These are phyloP conservation scores for Oryzias curvinotus DNA, from an alignment of 2,113 vertebrate genomes.

Conservation along the genomic window DNA sequence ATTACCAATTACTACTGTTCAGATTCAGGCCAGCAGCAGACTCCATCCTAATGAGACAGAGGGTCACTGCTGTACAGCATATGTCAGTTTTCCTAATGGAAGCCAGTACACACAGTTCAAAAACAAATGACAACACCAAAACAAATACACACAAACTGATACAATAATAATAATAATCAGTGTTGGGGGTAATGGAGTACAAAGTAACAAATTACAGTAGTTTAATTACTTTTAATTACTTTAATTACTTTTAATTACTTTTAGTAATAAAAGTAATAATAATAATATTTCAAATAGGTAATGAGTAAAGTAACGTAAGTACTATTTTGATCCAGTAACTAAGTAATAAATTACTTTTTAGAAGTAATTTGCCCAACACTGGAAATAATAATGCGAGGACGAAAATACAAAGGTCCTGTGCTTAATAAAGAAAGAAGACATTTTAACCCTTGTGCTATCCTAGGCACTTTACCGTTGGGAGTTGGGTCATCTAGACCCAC, in stretches of 20 bases:
- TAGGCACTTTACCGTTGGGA: no score
- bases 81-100: slow-evolving; percentile 50
- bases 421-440: slow-evolving; percentile 20
- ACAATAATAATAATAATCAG: background rate
- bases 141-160: slow-evolving; percentile 10
- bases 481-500: no score
- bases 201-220: no score
- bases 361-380: no score
- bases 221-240: no score
- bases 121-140: slow-evolving; percentile 24
- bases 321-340: no score
- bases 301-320: no score
- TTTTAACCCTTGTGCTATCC: no score
- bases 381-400: background rate
- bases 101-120: slow-evolving; percentile 20
- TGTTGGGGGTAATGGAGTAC: background rate
- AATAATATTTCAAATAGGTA: no score
- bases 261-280: no score
- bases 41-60: slow-evolving; percentile 53
- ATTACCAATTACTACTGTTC: slow-evolving; percentile 58
- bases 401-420: background rate
- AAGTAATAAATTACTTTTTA: no score
- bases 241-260: no score
- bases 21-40: slow-evolving; percentile 36
- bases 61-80: slow-evolving; percentile 34